phyloP scores from a whole-genome alignment of 2,888 invertebrate species.

The Ophioninae sp. region DNA sequence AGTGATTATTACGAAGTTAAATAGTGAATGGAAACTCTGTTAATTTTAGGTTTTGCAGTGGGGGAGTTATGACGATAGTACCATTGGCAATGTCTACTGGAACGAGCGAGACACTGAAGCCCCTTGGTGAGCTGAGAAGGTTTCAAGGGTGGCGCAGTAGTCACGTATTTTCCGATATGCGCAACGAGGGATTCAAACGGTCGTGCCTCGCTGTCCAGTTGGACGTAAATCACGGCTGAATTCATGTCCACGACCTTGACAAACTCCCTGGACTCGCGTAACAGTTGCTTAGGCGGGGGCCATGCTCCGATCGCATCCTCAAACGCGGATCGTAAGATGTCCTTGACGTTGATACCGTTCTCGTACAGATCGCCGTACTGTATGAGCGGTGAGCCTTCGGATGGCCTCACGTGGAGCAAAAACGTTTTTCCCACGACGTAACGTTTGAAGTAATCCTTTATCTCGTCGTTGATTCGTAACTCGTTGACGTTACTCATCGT shows the following conservation, averaged over 20 bases:
- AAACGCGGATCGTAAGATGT: constrained; percentile 81
- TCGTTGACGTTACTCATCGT: constrained; percentile 87
- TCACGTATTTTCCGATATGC: constrained; percentile 85
- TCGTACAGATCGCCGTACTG: constrained; percentile 89
- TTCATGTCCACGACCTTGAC: constrained; percentile 85
- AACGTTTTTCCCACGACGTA: constrained; percentile 85
- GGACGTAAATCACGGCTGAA: constrained; percentile 88
- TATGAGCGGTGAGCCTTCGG: constrained; percentile 87
- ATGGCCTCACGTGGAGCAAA: constrained; percentile 85
- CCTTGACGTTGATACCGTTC: constrained; percentile 83
- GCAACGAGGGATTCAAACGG: constrained; percentile 86
- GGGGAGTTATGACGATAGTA: constrained; percentile 40
- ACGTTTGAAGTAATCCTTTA: constrained; percentile 88
- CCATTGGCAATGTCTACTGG: constrained; percentile 91
- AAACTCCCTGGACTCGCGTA: constrained; percentile 65
- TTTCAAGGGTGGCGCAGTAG: constrained; percentile 80
- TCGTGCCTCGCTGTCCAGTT: constrained; percentile 84
- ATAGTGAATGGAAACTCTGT: too few relatives aligned
- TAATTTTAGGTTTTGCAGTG: too few relatives aligned
- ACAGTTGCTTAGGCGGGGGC: constrained; percentile 65
- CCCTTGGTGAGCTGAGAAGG: constrained; percentile 83
- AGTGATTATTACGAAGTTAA: too few relatives aligned
- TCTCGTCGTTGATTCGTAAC: constrained; percentile 82
- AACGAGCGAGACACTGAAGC: constrained; percentile 90
- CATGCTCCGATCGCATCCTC: constrained; percentile 64